Percentiles rank a stretch among this genome's conserved stretches.
Conservation (phyloP, 1,140 invertebrate genomes). For the Littorina saxatilis region DNA sequence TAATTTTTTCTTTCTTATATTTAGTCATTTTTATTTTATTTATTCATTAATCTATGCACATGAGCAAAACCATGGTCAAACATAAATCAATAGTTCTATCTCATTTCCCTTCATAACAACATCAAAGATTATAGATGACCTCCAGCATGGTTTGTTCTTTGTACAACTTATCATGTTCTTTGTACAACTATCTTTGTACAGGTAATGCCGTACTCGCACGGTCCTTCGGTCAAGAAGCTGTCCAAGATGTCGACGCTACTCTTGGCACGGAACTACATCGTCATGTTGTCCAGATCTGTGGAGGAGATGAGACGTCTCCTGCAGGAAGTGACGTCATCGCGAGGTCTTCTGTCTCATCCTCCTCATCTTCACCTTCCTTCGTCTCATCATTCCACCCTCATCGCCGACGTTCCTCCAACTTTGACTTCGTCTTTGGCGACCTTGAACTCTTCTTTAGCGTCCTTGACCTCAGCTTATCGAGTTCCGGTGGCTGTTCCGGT, state of each 20-base stretch:
- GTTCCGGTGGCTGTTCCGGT: constrained; percentile 1
- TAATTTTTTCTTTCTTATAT: background rate
- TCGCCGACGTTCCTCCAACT: background rate
- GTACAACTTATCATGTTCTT: no score
- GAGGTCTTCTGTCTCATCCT: background rate
- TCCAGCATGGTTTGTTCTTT: no score
- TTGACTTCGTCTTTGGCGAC: constrained; percentile 1
- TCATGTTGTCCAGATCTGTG: constrained; percentile 63
- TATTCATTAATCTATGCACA: background rate
- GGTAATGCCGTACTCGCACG: constrained; percentile 81
- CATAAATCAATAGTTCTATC: no score
- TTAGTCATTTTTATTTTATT: background rate
- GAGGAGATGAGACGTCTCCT: constrained; percentile 73
- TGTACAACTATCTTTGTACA: background rate
- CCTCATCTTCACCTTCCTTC: constrained; percentile 13
- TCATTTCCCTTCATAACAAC: no score
- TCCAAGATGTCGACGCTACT: constrained; percentile 68
- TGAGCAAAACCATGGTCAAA: background rate
- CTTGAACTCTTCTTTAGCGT: background rate
- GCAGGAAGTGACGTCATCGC: constrained; percentile 38
- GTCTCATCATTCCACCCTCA: background rate
- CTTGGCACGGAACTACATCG: constrained; percentile 65
- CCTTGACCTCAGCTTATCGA: background rate
- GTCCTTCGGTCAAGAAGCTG: constrained; percentile 66
- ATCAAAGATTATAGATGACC: no score